Conservation (phyloP, 2,888 invertebrate species). For the Megalurothrips usitatus region DNA sequence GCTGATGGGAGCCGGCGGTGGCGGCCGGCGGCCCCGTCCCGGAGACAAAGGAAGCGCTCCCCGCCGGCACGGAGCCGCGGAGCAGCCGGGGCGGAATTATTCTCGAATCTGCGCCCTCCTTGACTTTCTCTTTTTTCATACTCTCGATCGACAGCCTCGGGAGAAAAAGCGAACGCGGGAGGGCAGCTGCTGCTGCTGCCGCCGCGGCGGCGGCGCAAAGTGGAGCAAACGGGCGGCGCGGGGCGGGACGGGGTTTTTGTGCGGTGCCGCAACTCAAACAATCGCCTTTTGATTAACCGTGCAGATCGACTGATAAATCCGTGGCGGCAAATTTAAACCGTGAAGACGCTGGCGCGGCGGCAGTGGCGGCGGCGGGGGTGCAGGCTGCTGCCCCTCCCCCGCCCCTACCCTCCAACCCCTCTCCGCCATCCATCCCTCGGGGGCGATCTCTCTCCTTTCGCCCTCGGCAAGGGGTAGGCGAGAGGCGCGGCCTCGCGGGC, state of each 20-base stretch:
- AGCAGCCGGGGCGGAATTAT: too few species aligned
- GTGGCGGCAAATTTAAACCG: background rate
- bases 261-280: background rate
- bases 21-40: too few species aligned
- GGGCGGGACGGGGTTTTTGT: background rate
- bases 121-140: too few species aligned
- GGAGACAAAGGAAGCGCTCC: too few species aligned
- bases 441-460: background rate
- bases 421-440: background rate
- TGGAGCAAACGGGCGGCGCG: background rate
- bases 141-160: background rate
- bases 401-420: too few species aligned
- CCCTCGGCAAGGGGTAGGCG: background rate
- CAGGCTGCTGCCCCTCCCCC: background rate
- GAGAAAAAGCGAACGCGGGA: background rate
- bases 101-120: too few species aligned
- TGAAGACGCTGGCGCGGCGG: slow-evolving; percentile 3
- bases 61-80: too few species aligned
- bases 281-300: slow-evolving; percentile 24
- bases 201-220: too few species aligned
- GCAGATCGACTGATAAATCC: slow-evolving; percentile 2
- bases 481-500: background rate
- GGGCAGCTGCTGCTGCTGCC: background rate
- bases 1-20: too few species aligned
- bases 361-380: background rate